phyloP scores from a whole-genome alignment of 2,797 vertebrate genomes.

The Xerus rutilus region DNA sequence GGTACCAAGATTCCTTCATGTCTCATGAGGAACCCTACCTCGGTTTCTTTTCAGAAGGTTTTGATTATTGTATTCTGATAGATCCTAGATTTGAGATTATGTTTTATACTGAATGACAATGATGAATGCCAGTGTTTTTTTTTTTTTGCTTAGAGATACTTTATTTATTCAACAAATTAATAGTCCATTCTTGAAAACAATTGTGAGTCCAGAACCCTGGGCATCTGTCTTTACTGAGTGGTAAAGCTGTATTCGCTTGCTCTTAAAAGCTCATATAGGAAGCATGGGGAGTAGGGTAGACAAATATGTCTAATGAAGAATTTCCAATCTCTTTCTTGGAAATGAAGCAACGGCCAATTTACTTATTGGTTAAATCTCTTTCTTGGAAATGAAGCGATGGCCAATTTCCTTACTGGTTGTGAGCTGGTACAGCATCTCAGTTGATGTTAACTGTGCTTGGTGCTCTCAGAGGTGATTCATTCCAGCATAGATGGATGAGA shows the following conservation, averaged over 20 bases:
- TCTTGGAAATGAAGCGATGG: conserved; percentile 38
- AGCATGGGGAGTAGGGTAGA: background rate
- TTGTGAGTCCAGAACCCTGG: background rate
- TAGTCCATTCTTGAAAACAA: conserved; percentile 1
- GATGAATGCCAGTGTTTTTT: background rate
- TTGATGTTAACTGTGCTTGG: background rate
- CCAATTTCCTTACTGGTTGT: background rate
- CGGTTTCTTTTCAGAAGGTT: conserved; percentile 18
- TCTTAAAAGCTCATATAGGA: conserved; percentile 17
- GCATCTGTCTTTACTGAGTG: background rate
- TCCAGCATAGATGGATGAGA: background rate
- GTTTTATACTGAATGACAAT: background rate
- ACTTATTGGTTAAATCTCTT: background rate
- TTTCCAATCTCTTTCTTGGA: conserved; percentile 58
- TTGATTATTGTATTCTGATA: conserved; percentile 39
- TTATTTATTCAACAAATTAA: conserved; percentile 11
- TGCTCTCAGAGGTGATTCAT: background rate
- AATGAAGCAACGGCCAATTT: background rate
- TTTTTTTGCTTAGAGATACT: background rate
- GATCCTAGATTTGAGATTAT: conserved; percentile 8
- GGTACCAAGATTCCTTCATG: conserved; percentile 13
- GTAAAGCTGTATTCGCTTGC: conserved; percentile 38
- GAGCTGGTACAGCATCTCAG: background rate
- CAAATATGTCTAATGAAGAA: background rate
- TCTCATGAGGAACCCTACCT: background rate